Evolutionary conservation across 2,888 invertebrate species (phyloP).

Genomic region (Heliconius cydno): DNA sequence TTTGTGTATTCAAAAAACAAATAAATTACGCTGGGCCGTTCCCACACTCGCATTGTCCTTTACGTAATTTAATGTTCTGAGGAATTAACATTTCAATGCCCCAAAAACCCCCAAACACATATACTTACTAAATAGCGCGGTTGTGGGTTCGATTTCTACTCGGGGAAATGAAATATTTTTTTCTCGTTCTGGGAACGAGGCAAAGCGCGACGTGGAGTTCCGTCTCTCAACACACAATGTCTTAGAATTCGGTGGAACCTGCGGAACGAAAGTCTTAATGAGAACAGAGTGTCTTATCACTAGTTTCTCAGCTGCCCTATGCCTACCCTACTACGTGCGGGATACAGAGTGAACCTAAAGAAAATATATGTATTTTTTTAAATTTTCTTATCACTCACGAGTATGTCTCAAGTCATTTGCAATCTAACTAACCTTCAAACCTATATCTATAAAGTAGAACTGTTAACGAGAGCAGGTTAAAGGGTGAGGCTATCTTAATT

Average conservation of each 20-base stretch:
- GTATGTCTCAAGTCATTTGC: slow-evolving; percentile 14
- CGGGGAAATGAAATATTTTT: neutral
- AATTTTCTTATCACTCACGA: neutral
- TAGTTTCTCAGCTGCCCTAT: neutral
- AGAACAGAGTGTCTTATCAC: neutral
- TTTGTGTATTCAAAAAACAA: slow-evolving; percentile 21
- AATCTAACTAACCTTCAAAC: slow-evolving; percentile 27
- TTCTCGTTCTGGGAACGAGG: neutral
- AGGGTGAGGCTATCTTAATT: slow-evolving; percentile 22
- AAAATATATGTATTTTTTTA: neutral
- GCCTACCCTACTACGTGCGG: neutral
- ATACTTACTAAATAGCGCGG: neutral
- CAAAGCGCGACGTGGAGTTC: neutral
- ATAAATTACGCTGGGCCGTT: slow-evolving; percentile 11
- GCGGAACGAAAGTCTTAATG: neutral
- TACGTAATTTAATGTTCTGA: slow-evolving; percentile 7
- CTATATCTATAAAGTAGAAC: slow-evolving; percentile 22
- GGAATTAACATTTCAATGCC: slow-evolving; percentile 6
- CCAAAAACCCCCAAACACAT: neutral
- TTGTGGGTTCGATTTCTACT: neutral
- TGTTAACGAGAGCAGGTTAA: slow-evolving; percentile 25
- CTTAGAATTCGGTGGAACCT: neutral
- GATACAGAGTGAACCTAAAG: neutral
- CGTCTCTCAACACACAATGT: neutral
- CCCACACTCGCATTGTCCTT: slow-evolving; percentile 13